A percentile compares a stretch with the other conserved stretches of the same genome.
phyloP scores from a whole-genome alignment of 2,888 invertebrate genomes.

The Drosophila tanythrix region DNA sequence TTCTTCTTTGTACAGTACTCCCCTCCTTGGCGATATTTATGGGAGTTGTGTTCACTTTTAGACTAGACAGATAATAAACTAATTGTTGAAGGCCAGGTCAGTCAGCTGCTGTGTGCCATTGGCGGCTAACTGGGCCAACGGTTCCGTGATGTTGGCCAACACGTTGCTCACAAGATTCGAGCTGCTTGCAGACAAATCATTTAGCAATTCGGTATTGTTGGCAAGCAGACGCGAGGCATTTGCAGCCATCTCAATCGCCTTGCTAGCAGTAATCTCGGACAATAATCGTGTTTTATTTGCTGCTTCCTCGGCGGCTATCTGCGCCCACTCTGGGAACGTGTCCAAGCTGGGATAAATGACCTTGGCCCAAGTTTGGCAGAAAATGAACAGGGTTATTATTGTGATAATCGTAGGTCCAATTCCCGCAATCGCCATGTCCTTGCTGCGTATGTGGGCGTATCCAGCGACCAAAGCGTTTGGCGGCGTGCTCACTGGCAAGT shows the following conservation, averaged over 20 bases:
- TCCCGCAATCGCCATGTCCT: conserved; percentile 92
- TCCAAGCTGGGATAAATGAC: conserved; percentile 88
- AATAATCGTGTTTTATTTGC: conserved; percentile 24
- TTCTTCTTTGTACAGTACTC: conserved; percentile 55
- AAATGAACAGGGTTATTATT: conserved; percentile 88
- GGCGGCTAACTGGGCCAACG: conserved; percentile 27
- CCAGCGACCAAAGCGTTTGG: conserved; percentile 97
- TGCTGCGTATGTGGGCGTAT: conserved; percentile 91
- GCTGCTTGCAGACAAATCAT: conserved; percentile 29
- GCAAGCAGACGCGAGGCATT: conserved; percentile 29
- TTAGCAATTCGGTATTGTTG: conserved; percentile 40
- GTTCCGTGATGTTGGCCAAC: conserved; percentile 25
- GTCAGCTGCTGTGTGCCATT: conserved; percentile 45
- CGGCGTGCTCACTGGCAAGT: conserved; percentile 97
- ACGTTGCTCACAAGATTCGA: conserved; percentile 27
- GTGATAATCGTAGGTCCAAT: conserved; percentile 92
- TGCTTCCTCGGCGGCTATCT: conserved; percentile 32
- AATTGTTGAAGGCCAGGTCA: conserved; percentile 50
- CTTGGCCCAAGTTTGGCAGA: conserved; percentile 91
- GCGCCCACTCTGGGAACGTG: conserved; percentile 88
- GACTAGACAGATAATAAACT: conserved; percentile 52
- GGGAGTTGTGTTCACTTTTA: conserved; percentile 25
- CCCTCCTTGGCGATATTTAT: conserved; percentile 18
- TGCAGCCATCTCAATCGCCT: conserved; percentile 26
- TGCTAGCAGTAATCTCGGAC: conserved; percentile 22